Conservation (phyloP, 1,140 invertebrate genomes). For the Micrasema minimum region DNA sequence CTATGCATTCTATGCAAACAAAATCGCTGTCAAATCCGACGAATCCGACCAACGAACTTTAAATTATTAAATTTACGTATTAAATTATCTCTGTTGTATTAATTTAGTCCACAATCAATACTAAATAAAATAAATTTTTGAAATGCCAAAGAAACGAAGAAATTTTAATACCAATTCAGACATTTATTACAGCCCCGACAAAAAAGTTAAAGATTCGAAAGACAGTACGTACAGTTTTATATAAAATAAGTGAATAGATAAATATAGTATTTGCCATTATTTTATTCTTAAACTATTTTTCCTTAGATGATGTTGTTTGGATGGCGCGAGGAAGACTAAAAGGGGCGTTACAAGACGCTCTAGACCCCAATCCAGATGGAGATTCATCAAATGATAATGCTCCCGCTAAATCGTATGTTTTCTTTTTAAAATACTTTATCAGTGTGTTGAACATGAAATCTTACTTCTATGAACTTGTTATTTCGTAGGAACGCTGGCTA, state of each 20-base stretch:
- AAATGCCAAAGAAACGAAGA: slow-evolving; percentile 32
- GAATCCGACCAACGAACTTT: too few species aligned
- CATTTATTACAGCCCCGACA: slow-evolving; percentile 24
- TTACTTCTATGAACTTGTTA: not conserved
- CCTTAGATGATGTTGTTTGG: slow-evolving; percentile 60
- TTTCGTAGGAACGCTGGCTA: not conserved
- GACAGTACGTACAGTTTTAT: slow-evolving; percentile 20
- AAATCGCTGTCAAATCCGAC: too few species aligned
- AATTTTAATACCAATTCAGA: slow-evolving; percentile 30
- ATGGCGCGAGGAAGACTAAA: slow-evolving; percentile 73
- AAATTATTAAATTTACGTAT: too few species aligned
- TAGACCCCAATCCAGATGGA: slow-evolving; percentile 69
- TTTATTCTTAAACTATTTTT: slow-evolving; percentile 19
- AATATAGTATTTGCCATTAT: slow-evolving; percentile 1
- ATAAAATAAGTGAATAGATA: too few species aligned
- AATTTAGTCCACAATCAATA: too few species aligned
- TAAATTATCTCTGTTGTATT: too few species aligned
- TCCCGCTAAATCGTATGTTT: slow-evolving; percentile 56
- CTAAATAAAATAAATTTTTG: too few species aligned
- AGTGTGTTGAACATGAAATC: too few species aligned
- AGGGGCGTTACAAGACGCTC: slow-evolving; percentile 71
- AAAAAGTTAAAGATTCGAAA: slow-evolving; percentile 29
- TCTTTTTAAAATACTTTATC: not conserved
- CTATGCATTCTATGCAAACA: too few species aligned
- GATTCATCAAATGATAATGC: slow-evolving; percentile 61